Percentiles rank a stretch among this genome's conserved stretches.
Evolutionary conservation across 1,140 invertebrate species (phyloP).

Genomic region (Lordiphosa collinella): DNA sequence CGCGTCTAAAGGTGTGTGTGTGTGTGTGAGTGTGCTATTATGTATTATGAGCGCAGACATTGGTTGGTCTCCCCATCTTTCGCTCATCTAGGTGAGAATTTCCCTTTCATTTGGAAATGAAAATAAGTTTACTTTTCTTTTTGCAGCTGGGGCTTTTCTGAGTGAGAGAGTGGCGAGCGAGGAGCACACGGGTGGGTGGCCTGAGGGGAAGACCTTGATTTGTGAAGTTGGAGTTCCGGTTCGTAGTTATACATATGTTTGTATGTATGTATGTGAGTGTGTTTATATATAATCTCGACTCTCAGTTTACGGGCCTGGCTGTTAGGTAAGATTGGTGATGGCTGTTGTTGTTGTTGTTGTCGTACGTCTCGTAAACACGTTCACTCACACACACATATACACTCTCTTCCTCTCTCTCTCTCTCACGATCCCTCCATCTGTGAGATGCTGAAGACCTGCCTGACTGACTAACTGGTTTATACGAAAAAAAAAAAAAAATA

Average conservation of each 20-base stretch:
- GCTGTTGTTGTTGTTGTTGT: constrained; percentile 34
- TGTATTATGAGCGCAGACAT: constrained; percentile 16
- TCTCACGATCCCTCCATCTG: constrained; percentile 18
- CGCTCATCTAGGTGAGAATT: constrained; percentile 75
- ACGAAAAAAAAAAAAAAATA: constrained; percentile 42
- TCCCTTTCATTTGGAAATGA: constrained; percentile 79
- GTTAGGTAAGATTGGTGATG: constrained; percentile 64
- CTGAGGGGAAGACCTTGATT: constrained; percentile 8
- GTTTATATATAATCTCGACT: constrained; percentile 18
- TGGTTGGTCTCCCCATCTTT: constrained; percentile 11
- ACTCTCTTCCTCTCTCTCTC: background rate
- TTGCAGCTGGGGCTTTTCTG: constrained; percentile 23
- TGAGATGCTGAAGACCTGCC: constrained; percentile 66
- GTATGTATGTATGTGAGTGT: too few species aligned
- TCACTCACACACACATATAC: constrained; percentile 40
- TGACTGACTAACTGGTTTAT: constrained; percentile 70
- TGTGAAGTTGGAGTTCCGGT: constrained; percentile 15
- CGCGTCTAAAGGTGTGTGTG: background rate
- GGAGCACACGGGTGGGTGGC: background rate
- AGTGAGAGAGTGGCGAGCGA: background rate
- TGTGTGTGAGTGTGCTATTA: constrained; percentile 15
- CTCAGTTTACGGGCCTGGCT: constrained; percentile 38
- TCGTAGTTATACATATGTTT: constrained; percentile 1
- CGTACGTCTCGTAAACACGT: constrained; percentile 66
- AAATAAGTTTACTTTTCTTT: constrained; percentile 78